Percentiles rank a stretch among this genome's conserved stretches.
phyloP scores from a whole-genome alignment of 35 echinoderm and acorn worm species.

The Nesometra sesokonis region DNA sequence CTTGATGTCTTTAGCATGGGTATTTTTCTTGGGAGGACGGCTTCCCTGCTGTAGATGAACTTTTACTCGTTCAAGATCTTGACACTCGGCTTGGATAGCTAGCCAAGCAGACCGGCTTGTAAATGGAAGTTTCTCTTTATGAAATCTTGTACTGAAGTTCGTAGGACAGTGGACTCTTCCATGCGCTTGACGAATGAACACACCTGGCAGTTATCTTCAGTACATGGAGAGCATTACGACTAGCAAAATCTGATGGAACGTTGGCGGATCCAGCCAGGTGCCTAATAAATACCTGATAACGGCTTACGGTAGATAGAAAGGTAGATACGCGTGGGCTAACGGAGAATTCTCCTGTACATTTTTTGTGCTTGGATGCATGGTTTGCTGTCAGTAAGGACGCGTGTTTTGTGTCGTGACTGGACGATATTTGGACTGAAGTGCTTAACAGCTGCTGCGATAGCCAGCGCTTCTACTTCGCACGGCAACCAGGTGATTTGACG shows the following conservation, averaged over 20 bases:
- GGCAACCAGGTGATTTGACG: neutral
- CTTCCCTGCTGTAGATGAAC: neutral
- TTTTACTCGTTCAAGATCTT: neutral
- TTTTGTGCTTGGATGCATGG: neutral
- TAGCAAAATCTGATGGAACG: neutral
- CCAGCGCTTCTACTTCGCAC: neutral
- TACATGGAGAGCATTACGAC: neutral
- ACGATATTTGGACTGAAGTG: neutral
- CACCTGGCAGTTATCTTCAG: neutral
- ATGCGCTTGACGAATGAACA: neutral
- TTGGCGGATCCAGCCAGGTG: neutral
- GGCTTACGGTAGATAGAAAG: neutral
- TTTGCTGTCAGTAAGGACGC: conserved; percentile 11
- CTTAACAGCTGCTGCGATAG: neutral
- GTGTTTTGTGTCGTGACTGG: neutral
- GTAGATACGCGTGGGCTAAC: neutral
- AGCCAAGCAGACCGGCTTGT: neutral
- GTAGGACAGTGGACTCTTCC: neutral
- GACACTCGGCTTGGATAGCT: neutral
- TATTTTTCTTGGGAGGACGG: no score
- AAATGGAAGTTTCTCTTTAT: neutral
- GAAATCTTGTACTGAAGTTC: neutral
- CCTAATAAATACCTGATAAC: neutral
- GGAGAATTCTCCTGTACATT: neutral
- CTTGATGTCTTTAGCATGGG: conserved; percentile 7